Conservation (phyloP, 2,113 vertebrate species). For the Oreochromis niloticus region DNA sequence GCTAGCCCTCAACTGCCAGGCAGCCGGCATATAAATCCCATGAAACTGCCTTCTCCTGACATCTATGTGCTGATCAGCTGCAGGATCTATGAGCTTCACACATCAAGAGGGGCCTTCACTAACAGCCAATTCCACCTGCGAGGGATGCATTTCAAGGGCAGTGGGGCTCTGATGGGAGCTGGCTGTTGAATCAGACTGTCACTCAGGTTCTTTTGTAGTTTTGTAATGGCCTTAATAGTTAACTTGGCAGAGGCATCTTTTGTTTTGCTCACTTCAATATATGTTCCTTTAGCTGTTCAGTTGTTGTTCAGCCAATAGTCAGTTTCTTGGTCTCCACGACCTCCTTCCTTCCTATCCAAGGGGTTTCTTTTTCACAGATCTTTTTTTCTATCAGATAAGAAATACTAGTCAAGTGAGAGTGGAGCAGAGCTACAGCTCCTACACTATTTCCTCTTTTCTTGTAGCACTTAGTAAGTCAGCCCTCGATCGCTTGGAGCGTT, state of each 20-base stretch:
- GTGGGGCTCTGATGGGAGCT: neutral
- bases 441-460: neutral
- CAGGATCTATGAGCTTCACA: slow-evolving; percentile 25
- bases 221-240: neutral
- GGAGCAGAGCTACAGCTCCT: neutral
- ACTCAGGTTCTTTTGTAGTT: neutral
- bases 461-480: neutral
- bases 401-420: neutral
- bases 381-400: neutral
- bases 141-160: neutral
- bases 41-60: slow-evolving; percentile 22
- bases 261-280: neutral
- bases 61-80: slow-evolving; percentile 17
- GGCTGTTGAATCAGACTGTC: neutral
- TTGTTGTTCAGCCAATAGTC: neutral
- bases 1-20: neutral
- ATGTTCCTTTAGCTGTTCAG: neutral
- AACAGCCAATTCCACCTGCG: neutral
- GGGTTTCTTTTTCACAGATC: neutral
- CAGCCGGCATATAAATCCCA: slow-evolving; percentile 16
- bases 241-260: neutral
- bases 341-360: neutral
- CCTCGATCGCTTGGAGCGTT: neutral
- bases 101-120: neutral
- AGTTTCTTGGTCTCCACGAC: neutral